Percentiles rank a stretch among this genome's conserved stretches.
These are phyloP conservation scores for Rambutsinella grinnellia DNA, from an alignment of 2,888 invertebrate genomes.

Conservation along the genomic window DNA sequence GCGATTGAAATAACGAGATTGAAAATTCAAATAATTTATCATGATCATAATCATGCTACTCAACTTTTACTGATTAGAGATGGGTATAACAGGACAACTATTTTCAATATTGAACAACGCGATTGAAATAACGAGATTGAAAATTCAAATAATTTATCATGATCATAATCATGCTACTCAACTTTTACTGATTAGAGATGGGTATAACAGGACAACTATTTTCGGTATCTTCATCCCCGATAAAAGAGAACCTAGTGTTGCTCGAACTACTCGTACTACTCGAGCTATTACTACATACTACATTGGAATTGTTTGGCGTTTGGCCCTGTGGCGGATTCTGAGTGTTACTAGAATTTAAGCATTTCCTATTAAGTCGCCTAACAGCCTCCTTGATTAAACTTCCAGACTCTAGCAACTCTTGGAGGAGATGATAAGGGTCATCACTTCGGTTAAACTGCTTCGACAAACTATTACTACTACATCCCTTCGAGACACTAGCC, in stretches of 20 bases:
- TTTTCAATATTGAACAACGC: slow-evolving; percentile 58
- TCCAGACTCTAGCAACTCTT: slow-evolving; percentile 59
- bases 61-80: slow-evolving; percentile 40
- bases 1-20: too few species aligned
- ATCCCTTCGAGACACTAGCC: slow-evolving; percentile 42
- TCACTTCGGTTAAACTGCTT: slow-evolving; percentile 53
- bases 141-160: too few species aligned
- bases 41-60: too few species aligned
- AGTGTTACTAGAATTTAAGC: slow-evolving; percentile 50
- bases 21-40: too few species aligned
- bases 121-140: too few species aligned
- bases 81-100: slow-evolving; percentile 51
- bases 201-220: slow-evolving; percentile 55
- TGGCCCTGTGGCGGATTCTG: slow-evolving; percentile 27
- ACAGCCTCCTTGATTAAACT: slow-evolving; percentile 60
- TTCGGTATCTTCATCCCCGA: slow-evolving; percentile 54
- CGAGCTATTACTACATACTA: slow-evolving; percentile 17
- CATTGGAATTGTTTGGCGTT: slow-evolving; percentile 23
- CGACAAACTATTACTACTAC: slow-evolving; percentile 43
- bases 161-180: too few species aligned
- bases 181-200: slow-evolving; percentile 41
- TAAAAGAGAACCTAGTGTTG: slow-evolving; percentile 35
- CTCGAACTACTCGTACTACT: slow-evolving; percentile 33
- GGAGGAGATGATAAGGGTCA: slow-evolving; percentile 57
- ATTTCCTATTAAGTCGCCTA: slow-evolving; percentile 60